These are phyloP conservation scores for Watersipora subatra DNA, from an alignment of 1,140 invertebrate genomes.

Conservation along the genomic window DNA sequence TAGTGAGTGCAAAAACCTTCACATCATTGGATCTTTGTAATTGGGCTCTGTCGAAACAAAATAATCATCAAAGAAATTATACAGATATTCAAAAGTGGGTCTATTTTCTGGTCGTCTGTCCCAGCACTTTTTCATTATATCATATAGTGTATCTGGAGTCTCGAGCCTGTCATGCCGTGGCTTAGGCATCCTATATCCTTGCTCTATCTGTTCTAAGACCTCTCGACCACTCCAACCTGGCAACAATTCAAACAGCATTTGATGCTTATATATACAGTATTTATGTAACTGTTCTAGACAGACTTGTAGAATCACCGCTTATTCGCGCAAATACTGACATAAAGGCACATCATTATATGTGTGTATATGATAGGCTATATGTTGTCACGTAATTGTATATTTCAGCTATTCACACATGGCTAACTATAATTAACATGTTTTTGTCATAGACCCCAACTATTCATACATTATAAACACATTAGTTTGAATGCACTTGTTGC, in stretches of 20 bases:
- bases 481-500: too few relatives aligned
- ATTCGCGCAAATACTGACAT: too few relatives aligned
- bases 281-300: not conserved
- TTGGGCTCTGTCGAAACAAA: slow-evolving; percentile 86
- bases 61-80: slow-evolving; percentile 93
- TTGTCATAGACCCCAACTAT: too few relatives aligned
- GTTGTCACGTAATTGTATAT: too few relatives aligned
- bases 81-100: slow-evolving; percentile 95
- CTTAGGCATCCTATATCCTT: slow-evolving; percentile 87
- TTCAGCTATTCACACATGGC: too few relatives aligned
- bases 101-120: slow-evolving; percentile 66
- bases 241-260: slow-evolving; percentile 8
- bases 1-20: too few relatives aligned
- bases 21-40: slow-evolving; percentile 42
- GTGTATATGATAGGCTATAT: too few relatives aligned
- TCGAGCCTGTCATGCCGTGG: slow-evolving; percentile 26
- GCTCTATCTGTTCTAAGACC: slow-evolving; percentile 88
- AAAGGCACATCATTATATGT: too few relatives aligned
- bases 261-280: not conserved
- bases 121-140: slow-evolving; percentile 43
- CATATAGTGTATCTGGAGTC: slow-evolving; percentile 74
- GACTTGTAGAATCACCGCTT: too few relatives aligned
- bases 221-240: slow-evolving; percentile 60
- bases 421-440: too few relatives aligned
- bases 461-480: too few relatives aligned